These are phyloP conservation scores for Gambusia yucatana DNA, from an alignment of 2,797 vertebrate species.

Conservation along the genomic window DNA sequence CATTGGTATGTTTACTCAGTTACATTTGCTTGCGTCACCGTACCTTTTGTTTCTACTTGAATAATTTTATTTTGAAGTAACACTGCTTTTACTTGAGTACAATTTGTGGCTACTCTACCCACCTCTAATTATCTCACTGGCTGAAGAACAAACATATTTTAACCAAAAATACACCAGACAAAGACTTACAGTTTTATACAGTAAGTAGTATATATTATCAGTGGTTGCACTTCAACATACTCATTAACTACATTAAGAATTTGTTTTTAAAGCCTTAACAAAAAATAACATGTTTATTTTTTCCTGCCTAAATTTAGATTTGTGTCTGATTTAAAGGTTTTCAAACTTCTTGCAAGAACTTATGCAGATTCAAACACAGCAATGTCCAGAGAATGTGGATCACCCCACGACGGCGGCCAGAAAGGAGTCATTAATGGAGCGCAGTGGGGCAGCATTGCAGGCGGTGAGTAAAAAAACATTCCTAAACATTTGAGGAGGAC, in stretches of 20 bases:
- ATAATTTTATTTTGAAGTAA: background rate
- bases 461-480: conserved; percentile 77
- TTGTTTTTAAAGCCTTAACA: too few relatives aligned
- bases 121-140: background rate
- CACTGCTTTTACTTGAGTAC: background rate
- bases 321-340: conserved; percentile 80
- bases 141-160: too few relatives aligned
- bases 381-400: conserved; percentile 89
- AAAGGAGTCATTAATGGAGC: conserved; percentile 91
- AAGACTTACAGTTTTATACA: too few relatives aligned
- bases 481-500: background rate
- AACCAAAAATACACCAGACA: too few relatives aligned
- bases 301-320: background rate
- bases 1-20: background rate
- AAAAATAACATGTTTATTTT: too few relatives aligned
- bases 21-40: background rate
- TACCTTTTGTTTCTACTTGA: background rate
- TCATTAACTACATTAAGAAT: too few relatives aligned
- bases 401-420: conserved; percentile 74
- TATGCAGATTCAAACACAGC: conserved; percentile 88
- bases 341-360: conserved; percentile 87
- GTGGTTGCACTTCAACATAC: too few relatives aligned
- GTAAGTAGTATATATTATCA: too few relatives aligned
- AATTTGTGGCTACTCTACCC: background rate
- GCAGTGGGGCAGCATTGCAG: conserved; percentile 89